Evolutionary conservation across 2,888 invertebrate genomes (phyloP).

Genomic region (Cistogaster globosa): DNA sequence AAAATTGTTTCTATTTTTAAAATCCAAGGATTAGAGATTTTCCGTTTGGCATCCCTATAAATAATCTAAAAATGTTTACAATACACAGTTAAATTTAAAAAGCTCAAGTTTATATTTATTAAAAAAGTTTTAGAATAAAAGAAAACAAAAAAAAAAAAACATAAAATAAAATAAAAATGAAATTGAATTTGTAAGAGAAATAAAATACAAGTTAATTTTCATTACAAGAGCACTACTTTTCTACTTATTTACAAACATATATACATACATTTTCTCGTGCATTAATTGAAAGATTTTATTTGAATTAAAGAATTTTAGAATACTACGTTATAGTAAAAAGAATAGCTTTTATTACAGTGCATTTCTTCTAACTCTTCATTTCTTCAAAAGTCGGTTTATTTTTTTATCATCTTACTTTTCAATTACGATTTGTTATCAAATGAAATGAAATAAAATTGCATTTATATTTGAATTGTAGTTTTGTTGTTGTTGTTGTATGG

Average conservation of each 20-base stretch:
- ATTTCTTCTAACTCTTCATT: slow-evolving; percentile 34
- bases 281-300: slow-evolving; percentile 17
- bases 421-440: slow-evolving; percentile 56
- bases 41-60: not conserved
- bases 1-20: too few relatives aligned
- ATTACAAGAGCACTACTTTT: not conserved
- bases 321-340: slow-evolving; percentile 44
- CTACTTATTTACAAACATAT: not conserved
- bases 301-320: slow-evolving; percentile 10
- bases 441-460: slow-evolving; percentile 43
- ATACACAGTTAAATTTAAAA: slow-evolving; percentile 8
- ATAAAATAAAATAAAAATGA: not conserved
- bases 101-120: slow-evolving; percentile 30
- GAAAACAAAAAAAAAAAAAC: not conserved
- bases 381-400: slow-evolving; percentile 13
- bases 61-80: not conserved
- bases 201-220: not conserved
- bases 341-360: slow-evolving; percentile 15
- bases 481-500: slow-evolving; percentile 30
- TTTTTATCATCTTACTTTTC: slow-evolving; percentile 55
- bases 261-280: not conserved
- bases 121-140: slow-evolving; percentile 28
- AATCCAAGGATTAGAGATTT: too few relatives aligned
- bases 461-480: slow-evolving; percentile 4
- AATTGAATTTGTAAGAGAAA: not conserved